Evolutionary conservation across 2,113 vertebrate species (phyloP).

Genomic region (Alouatta palliata): DNA sequence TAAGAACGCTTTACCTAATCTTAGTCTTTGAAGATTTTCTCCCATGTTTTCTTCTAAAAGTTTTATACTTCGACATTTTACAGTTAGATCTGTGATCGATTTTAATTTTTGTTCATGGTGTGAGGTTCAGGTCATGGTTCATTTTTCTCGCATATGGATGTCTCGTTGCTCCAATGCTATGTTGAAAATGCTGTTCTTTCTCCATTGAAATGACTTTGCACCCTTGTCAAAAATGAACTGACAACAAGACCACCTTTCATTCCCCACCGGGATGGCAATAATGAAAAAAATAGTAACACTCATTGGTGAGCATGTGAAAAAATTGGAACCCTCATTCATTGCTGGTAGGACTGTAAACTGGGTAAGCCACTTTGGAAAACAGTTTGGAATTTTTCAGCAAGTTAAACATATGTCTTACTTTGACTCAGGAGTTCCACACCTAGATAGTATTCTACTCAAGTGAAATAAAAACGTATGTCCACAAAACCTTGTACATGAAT

Average conservation of each 20-base stretch:
- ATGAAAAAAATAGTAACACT: not conserved
- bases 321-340: not conserved
- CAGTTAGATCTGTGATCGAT: not conserved
- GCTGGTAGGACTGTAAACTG: not conserved
- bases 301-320: not conserved
- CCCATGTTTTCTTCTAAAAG: not conserved
- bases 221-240: not conserved
- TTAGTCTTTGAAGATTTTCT: constrained; percentile 5
- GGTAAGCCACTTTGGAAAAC: not conserved
- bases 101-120: not conserved
- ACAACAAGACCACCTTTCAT: not conserved
- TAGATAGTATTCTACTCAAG: not conserved
- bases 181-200: not conserved
- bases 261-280: not conserved
- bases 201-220: not conserved
- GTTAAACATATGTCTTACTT: not conserved
- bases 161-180: not conserved
- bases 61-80: not conserved
- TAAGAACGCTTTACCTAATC: not conserved
- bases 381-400: not conserved
- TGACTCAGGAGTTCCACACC: not conserved
- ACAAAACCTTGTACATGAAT: not conserved
- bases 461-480: not conserved
- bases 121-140: not conserved
- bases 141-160: not conserved